Evolutionary conservation across 2,113 vertebrate species (phyloP), one percentile per base, ranked within the genome.

Genomic region (Oxyruncus cristatus): DNA sequence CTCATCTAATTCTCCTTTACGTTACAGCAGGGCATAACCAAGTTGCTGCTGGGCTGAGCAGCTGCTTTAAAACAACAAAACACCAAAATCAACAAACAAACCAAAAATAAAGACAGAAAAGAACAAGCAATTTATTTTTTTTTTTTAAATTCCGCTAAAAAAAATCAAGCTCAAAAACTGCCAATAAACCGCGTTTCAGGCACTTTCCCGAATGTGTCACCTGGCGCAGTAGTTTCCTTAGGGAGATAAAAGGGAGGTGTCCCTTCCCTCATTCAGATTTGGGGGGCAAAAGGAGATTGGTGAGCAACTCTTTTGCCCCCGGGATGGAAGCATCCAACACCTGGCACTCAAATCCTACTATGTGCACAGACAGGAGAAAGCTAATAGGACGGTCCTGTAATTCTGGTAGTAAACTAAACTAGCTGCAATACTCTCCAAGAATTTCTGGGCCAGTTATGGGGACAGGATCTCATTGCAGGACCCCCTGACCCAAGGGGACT

Each of bases 181-280:
- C 19, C 24, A 35, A 18, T 11, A 37, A 62, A 22, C 8, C 16
- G 33, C 14, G 3, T 35, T n/a, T 70, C 32, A 9, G 28, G 53
- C 1, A 0, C 21, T 42, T 32, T 59, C 21, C 37, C 67, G 44
- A 49, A 24, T 2, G 3, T 12, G 13, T 15, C 21, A 33, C 17
- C 26, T 5, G 1, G 21, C 65, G 53, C 55, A 63, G 72, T 19
- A 7, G 4, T 5, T 89, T 22, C 32, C 27, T 35, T 14, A 32
- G 11, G 10, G 37, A 42, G 16, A 7, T 0, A 1, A 46, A 27
- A 0, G 4, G 21, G 24, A 28, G 28, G 7, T 21, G 75, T 30
- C 16, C 35, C 23, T n/a, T 61, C 50, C 12, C 18, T 63, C 0
- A 0, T 33, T 55, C 35, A n/a, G n/a, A 16, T 5, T 2, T 9